A percentile compares a stretch with the other conserved stretches of the same genome.
Evolutionary conservation across 2,888 invertebrate genomes (phyloP).

Genomic region (Zygogramma bicolorata): DNA sequence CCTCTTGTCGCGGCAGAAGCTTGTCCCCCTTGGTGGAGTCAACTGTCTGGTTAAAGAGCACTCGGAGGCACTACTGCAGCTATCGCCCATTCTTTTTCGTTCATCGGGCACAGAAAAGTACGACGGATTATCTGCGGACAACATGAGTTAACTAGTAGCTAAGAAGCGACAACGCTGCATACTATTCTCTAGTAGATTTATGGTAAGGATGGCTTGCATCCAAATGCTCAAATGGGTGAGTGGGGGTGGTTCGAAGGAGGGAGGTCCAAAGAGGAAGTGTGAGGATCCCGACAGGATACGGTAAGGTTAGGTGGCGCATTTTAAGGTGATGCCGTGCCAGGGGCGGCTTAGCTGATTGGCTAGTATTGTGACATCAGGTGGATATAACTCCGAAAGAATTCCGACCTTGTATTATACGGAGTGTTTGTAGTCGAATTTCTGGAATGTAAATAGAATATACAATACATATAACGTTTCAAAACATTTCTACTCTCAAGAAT

Average conservation of each 20-base stretch:
- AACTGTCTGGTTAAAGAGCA: conserved; percentile 55
- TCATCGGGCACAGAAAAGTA: conserved; percentile 76
- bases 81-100: conserved; percentile 49
- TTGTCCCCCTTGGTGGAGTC: conserved; percentile 56
- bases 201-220: conserved; percentile 9
- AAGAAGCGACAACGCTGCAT: neutral
- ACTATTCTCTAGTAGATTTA: neutral
- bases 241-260: conserved; percentile 24
- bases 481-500: no score
- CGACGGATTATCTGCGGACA: conserved; percentile 78
- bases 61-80: conserved; percentile 52
- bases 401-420: no score
- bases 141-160: conserved; percentile 10
- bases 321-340: conserved; percentile 34
- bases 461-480: no score
- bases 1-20: conserved; percentile 32
- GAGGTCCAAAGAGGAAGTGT: conserved; percentile 44
- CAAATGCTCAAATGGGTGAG: conserved; percentile 1
- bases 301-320: conserved; percentile 43
- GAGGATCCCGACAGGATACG: conserved; percentile 53
- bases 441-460: no score
- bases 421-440: no score
- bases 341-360: neutral
- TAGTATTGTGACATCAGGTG: neutral
- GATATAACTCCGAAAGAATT: neutral